These are phyloP conservation scores for Quadriops clusia DNA, from an alignment of 2,888 invertebrate genomes.

Conservation along the genomic window DNA sequence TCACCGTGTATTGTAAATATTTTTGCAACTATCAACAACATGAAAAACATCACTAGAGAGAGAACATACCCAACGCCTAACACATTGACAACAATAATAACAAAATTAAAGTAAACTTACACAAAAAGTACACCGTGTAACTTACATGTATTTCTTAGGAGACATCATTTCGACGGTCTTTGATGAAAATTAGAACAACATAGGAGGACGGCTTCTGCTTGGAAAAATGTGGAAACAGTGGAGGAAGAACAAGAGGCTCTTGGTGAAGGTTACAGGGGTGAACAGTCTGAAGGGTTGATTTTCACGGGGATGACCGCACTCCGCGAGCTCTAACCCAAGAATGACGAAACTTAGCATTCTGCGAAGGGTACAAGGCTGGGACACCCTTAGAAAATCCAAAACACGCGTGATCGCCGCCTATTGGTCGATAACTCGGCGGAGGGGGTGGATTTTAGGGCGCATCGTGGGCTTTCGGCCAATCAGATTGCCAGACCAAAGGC, in stretches of 20 bases:
- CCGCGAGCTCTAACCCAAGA: slow-evolving; percentile 20
- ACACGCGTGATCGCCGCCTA: slow-evolving; percentile 9
- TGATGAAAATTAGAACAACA: slow-evolving; percentile 3
- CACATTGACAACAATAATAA: no score
- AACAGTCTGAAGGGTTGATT: slow-evolving; percentile 1
- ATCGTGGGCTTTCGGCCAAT: slow-evolving; percentile 18
- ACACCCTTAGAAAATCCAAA: slow-evolving; percentile 18
- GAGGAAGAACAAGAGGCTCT: background rate
- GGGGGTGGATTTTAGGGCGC: slow-evolving; percentile 20
- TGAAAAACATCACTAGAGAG: no score
- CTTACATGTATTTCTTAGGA: no score
- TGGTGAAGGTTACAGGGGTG: background rate
- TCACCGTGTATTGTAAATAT: no score
- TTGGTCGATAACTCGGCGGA: slow-evolving; percentile 13
- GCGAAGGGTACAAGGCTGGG: slow-evolving; percentile 20
- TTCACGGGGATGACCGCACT: slow-evolving; percentile 17
- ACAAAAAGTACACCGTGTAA: no score
- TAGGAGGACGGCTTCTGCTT: background rate
- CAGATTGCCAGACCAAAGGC: slow-evolving; percentile 24
- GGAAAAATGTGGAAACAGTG: background rate
- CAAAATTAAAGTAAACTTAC: no score
- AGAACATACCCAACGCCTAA: no score
- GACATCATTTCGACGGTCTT: no score
- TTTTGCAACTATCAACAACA: no score
- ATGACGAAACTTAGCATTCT: slow-evolving; percentile 21